Base-by-base conservation (phyloP, 1,140 invertebrate species). In the Trichonephila clavipes region DNA sequence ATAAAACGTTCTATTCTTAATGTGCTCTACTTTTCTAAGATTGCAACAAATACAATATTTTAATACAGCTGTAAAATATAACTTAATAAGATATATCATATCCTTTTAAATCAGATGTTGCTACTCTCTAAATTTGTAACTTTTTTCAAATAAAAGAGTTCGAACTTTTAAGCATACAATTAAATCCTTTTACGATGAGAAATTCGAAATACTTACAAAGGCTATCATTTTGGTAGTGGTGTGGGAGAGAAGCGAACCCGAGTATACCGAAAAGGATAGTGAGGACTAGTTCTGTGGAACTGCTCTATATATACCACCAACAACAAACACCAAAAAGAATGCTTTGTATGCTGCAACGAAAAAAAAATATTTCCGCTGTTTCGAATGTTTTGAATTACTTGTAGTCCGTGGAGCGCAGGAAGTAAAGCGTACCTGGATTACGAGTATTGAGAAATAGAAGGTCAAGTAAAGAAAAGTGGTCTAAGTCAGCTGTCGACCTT, bases 241-340 rank as follows among this genome's bases (percentile, higher is more conserved):
- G 34, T 19, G 58, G 12, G 14, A 34, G 10, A 64, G 88, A 89
- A 72, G 40, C 28, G 24, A 72, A 72, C 44, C 88, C 21, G n/a
- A 89, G 44, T 72, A 7, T 89, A 89, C 88, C 24, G 66, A 72
- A 58, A 51, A 77, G 58, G 86, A 51, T 89, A 88, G 86, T 88
- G 58, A 88, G 61, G 28, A 12, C 34, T 19, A 28, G 18, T 40
- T 40, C 12, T n/a, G 28, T 12, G 51, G 28, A 12, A 19, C 82
- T 1, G 62, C 61, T 34, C n/a, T 88, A 64, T 88, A 66, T 89
- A 72, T 58, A 51, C 34, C 66, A 1, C 40, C 16, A 89, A 89
- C 72, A 77, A 44, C 72, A 77, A 89, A 72, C 88, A 89, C 66
- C 66, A 89, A 89, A 89, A 89, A 72, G 58, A 89, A 72, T 19